Evolutionary conservation across 2,888 invertebrate species (phyloP).

Genomic region (Euproctis similis): DNA sequence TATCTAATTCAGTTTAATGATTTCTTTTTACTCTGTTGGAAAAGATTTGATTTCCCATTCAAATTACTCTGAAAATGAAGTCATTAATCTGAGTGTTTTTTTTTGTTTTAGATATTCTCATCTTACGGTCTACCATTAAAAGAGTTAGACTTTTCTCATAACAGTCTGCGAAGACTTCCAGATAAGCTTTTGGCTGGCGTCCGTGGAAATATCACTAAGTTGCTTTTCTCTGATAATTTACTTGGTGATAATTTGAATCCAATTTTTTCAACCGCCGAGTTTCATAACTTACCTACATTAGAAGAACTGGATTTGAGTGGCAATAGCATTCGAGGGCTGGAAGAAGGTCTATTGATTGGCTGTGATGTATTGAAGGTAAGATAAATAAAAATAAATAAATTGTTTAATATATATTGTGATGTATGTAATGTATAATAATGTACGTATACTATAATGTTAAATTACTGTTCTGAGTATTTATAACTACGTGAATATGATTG

Average conservation of each 20-base stretch:
- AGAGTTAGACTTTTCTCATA: slow-evolving; percentile 87
- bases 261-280: slow-evolving; percentile 90
- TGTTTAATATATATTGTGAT: too few species aligned
- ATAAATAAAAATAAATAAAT: too few species aligned
- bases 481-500: too few species aligned
- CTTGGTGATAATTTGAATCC: slow-evolving; percentile 93
- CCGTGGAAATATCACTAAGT: slow-evolving; percentile 79
- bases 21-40: too few species aligned
- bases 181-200: slow-evolving; percentile 83
- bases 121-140: slow-evolving; percentile 83
- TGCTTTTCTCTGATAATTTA: slow-evolving; percentile 86
- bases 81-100: too few species aligned
- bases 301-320: slow-evolving; percentile 85
- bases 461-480: too few species aligned
- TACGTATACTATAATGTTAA: too few species aligned
- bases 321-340: slow-evolving; percentile 87
- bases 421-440: too few species aligned
- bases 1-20: too few species aligned
- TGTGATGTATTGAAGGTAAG: slow-evolving; percentile 83
- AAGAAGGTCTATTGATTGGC: slow-evolving; percentile 90
- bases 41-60: too few species aligned
- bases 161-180: slow-evolving; percentile 85
- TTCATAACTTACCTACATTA: slow-evolving; percentile 84
- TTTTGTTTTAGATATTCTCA: slow-evolving; percentile 77
- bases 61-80: too few species aligned